Evolutionary conservation across 1,140 invertebrate species (phyloP).

Genomic region (Hycleus phaleratus): DNA sequence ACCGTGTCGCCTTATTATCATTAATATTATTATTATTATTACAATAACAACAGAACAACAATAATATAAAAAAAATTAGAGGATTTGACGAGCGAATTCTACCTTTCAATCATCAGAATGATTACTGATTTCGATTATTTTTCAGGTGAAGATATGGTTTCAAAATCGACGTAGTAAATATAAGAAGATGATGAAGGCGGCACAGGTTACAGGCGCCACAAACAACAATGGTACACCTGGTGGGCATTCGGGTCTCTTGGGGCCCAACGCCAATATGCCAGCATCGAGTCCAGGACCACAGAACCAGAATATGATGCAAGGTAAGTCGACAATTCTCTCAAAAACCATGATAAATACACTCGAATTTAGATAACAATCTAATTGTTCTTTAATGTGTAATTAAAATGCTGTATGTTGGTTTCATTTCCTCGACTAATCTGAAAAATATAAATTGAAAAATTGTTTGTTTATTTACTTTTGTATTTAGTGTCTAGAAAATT

Average conservation of each 20-base stretch:
- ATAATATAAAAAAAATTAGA: too few relatives aligned
- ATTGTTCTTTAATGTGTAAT: too few relatives aligned
- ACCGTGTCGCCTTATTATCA: conserved; percentile 9
- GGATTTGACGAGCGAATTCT: too few relatives aligned
- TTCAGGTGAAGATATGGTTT: conserved; percentile 91
- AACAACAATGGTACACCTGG: conserved; percentile 40
- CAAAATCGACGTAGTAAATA: conserved; percentile 85
- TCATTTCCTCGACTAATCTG: too few relatives aligned
- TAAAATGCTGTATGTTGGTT: too few relatives aligned
- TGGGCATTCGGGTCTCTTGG: conserved; percentile 35
- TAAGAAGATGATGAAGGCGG: conserved; percentile 85
- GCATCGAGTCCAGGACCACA: conserved; percentile 40
- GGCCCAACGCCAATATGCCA: conserved; percentile 34
- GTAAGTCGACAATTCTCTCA: conserved; percentile 19
- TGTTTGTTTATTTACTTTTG: too few relatives aligned
- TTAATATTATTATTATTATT: not conserved
- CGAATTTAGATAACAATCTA: too few relatives aligned
- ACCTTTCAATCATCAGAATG: too few relatives aligned
- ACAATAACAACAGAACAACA: conserved; percentile 2
- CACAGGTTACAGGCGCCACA: conserved; percentile 48
- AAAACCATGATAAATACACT: too few relatives aligned
- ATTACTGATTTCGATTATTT: conserved; percentile 28
- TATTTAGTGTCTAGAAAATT: too few relatives aligned
- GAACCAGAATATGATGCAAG: conserved; percentile 41
- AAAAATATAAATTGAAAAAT: too few relatives aligned